These are phyloP conservation scores for Chelonoidis abingdonii DNA, from an alignment of 2,113 vertebrate genomes.

Conservation along the genomic window DNA sequence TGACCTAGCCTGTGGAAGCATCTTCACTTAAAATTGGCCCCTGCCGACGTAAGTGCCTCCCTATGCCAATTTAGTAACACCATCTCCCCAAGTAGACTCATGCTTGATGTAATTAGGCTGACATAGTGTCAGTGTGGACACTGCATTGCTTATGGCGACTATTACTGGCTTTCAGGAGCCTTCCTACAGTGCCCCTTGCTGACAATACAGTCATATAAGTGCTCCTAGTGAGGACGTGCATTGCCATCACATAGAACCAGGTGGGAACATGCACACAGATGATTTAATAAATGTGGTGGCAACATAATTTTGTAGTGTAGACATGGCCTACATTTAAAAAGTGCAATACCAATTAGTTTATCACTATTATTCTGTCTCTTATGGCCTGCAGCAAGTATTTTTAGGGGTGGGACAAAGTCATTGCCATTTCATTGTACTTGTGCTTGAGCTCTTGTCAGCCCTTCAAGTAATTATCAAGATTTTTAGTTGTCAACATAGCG, in stretches of 20 bases:
- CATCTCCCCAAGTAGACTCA: neutral
- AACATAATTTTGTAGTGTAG: neutral
- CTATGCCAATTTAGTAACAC: neutral
- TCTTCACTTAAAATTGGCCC: neutral
- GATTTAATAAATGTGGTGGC: neutral
- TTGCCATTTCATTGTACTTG: neutral
- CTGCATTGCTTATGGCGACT: neutral
- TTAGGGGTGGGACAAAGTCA: neutral
- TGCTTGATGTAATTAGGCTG: neutral
- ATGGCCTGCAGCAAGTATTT: neutral
- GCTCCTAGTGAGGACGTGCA: neutral
- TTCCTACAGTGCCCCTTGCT: neutral
- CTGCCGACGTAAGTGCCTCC: neutral
- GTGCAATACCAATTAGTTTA: neutral
- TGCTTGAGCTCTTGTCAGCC: neutral
- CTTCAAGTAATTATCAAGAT: neutral
- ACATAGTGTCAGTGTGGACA: neutral
- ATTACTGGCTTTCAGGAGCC: neutral
- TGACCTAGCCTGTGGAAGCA: neutral
- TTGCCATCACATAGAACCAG: too few species aligned
- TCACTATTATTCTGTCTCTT: neutral
- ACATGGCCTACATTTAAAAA: neutral
- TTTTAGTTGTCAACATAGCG: neutral
- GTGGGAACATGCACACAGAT: neutral
- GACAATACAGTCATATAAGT: neutral